phyloP scores from a whole-genome alignment of 2,888 invertebrate species.

The Hybos culiciformis region DNA sequence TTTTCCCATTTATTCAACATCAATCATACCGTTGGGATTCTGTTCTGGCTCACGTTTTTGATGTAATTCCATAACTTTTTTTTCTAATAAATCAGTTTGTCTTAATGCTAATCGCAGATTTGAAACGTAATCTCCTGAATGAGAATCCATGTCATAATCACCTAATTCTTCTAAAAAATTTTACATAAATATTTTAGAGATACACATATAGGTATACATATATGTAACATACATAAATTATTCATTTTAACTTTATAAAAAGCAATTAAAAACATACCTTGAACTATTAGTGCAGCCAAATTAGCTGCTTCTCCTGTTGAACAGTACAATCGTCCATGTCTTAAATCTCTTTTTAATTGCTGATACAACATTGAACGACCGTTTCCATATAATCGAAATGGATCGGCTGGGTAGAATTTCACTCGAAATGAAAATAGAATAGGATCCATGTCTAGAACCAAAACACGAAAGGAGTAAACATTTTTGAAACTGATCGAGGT shows the following conservation, averaged over 20 bases:
- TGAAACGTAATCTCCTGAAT: conserved; percentile 78
- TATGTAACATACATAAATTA: neutral
- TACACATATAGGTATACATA: neutral
- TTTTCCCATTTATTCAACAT: too few species aligned
- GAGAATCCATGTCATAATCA: conserved; percentile 80
- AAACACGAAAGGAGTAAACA: conserved; percentile 16
- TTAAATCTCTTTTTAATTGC: conserved; percentile 85
- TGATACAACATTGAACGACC: conserved; percentile 93
- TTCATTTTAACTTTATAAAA: neutral
- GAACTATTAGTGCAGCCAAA: conserved; percentile 81
- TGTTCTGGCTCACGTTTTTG: conserved; percentile 75
- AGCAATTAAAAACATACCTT: conserved; percentile 49
- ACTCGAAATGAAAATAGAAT: conserved; percentile 91
- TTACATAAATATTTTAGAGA: neutral
- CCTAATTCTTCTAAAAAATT: conserved; percentile 73
- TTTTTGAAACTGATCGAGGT: neutral
- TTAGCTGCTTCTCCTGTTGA: conserved; percentile 78
- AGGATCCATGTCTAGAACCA: conserved; percentile 78
- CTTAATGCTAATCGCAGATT: conserved; percentile 83
- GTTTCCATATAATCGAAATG: conserved; percentile 81
- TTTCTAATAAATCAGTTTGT: conserved; percentile 84
- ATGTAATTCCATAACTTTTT: conserved; percentile 85
- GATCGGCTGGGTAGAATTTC: conserved; percentile 95
- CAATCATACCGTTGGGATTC: too few species aligned
- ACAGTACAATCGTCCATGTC: conserved; percentile 89